Evolutionary conservation across 2,888 invertebrate species (phyloP).

Genomic region (Phengaris alcon): DNA sequence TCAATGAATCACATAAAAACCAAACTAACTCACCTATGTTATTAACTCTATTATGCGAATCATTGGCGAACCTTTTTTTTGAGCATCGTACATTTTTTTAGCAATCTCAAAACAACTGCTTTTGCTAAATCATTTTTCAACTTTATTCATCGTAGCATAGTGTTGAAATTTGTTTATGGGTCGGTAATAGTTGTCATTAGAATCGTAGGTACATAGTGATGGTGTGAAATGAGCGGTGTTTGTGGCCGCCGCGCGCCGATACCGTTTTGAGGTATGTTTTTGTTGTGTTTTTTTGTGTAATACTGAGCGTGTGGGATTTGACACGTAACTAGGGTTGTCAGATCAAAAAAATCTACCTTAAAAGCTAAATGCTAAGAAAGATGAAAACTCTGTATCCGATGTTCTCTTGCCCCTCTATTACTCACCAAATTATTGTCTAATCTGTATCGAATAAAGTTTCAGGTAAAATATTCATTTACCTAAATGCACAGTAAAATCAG

Average conservation of each 20-base stretch:
- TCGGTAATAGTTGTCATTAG: conserved; percentile 60
- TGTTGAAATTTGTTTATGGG: conserved; percentile 41
- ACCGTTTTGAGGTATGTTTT: conserved; percentile 74
- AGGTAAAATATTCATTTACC: not conserved
- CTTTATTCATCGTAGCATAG: conserved; percentile 35
- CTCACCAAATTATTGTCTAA: not conserved
- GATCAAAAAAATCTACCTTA: conserved; percentile 51
- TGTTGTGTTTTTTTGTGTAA: conserved; percentile 74
- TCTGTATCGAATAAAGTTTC: not conserved
- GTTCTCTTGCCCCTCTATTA: not conserved
- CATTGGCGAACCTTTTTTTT: conserved; percentile 13
- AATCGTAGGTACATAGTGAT: conserved; percentile 56
- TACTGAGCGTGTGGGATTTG: conserved; percentile 77
- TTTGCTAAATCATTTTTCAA: not conserved
- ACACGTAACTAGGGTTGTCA: conserved; percentile 74
- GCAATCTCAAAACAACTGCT: not conserved
- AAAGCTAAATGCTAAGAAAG: conserved; percentile 44
- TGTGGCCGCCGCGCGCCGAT: conserved; percentile 63
- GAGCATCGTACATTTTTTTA: not conserved
- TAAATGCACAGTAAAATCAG: not conserved
- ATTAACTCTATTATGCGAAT: conserved; percentile 15
- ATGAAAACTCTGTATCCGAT: not conserved
- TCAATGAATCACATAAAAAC: conserved; percentile 15
- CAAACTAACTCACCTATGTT: conserved; percentile 5
- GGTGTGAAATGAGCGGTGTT: conserved; percentile 74